A percentile compares a stretch with the other conserved stretches of the same genome.
phyloP scores from a whole-genome alignment of 1,140 invertebrate species.

The Druon quercuslanigerum region DNA sequence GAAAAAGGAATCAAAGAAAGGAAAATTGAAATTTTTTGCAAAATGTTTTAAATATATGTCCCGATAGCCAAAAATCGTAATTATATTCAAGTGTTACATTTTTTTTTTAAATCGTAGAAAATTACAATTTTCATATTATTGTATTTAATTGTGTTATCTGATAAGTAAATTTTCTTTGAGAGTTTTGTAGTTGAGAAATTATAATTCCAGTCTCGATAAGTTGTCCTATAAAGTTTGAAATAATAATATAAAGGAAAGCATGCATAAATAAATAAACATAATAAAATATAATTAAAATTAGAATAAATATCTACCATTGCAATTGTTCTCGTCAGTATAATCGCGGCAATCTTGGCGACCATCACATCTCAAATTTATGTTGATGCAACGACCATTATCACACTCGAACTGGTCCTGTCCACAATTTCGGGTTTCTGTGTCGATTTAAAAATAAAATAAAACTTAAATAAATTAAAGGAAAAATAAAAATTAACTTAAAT shows the following conservation, averaged over 20 bases:
- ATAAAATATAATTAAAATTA: conserved; percentile 26
- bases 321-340: conserved; percentile 84
- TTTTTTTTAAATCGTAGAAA: too few relatives aligned
- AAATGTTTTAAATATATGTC: neutral
- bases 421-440: conserved; percentile 76
- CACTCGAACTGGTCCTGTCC: conserved; percentile 79
- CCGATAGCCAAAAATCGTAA: too few relatives aligned
- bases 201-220: too few relatives aligned
- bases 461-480: conserved; percentile 47
- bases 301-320: conserved; percentile 75
- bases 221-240: too few relatives aligned
- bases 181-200: too few relatives aligned
- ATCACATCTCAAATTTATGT: conserved; percentile 78
- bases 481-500: conserved; percentile 35
- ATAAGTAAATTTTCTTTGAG: too few relatives aligned
- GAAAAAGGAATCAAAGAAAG: too few relatives aligned
- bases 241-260: conserved; percentile 22
- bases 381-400: conserved; percentile 82
- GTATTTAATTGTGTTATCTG: too few relatives aligned
- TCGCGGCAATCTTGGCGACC: conserved; percentile 78
- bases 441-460: conserved; percentile 61
- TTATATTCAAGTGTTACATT: too few relatives aligned
- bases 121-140: too few relatives aligned
- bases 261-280: conserved; percentile 24
- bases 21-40: neutral